These are phyloP conservation scores for Taenaris catops DNA, from an alignment of 2,888 invertebrate genomes.

Conservation along the genomic window DNA sequence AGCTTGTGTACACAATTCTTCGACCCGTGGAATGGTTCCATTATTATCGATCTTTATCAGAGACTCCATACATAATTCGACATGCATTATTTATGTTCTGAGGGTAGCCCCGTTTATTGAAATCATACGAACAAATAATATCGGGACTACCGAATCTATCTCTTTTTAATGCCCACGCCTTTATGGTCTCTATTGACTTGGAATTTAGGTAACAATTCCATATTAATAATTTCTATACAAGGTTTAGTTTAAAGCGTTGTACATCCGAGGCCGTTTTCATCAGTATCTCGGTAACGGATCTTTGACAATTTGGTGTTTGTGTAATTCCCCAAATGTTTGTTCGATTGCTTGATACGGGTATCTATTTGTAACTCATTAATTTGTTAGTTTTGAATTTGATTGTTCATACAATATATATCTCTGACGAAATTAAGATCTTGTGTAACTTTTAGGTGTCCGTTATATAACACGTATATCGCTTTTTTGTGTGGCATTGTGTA, in stretches of 20 bases:
- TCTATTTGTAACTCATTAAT: conserved; percentile 30
- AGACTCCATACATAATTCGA: conserved; percentile 49
- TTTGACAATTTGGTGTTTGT: conserved; percentile 35
- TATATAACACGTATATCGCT: no score
- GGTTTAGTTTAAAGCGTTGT: conserved; percentile 4
- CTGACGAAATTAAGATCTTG: no score
- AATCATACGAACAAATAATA: conserved; percentile 60
- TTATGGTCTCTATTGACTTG: conserved; percentile 1
- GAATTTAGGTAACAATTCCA: conserved; percentile 1
- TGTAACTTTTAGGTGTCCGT: no score
- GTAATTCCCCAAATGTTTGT: conserved; percentile 33
- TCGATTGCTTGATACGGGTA: conserved; percentile 40
- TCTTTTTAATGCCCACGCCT: conserved; percentile 3
- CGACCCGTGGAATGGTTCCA: conserved; percentile 36
- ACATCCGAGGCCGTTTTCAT: conserved; percentile 25
- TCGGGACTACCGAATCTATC: conserved; percentile 11
- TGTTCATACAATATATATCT: conserved; percentile 12
- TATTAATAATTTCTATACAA: not conserved
- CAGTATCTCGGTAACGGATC: conserved; percentile 35
- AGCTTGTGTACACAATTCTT: conserved; percentile 18
- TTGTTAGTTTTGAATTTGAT: conserved; percentile 24
- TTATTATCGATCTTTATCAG: conserved; percentile 29
- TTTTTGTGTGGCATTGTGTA: no score
- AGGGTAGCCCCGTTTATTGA: conserved; percentile 64
- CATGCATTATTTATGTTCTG: conserved; percentile 70